Evolutionary conservation across 2,888 invertebrate genomes (phyloP).

Genomic region (Machimus rusticus): DNA sequence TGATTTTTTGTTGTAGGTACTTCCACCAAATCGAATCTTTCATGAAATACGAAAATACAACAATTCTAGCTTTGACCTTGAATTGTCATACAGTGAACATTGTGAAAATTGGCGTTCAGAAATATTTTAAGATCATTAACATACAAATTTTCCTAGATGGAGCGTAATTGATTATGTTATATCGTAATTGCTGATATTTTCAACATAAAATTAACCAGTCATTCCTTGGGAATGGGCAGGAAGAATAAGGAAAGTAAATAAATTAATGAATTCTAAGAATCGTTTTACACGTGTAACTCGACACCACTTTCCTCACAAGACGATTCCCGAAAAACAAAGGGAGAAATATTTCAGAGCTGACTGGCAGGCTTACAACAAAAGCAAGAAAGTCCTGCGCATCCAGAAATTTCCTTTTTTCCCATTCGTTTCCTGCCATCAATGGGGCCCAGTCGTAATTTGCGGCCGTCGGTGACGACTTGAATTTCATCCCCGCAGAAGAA

Average conservation of each 20-base stretch:
- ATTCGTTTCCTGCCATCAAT: conserved; percentile 23
- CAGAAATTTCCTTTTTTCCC: not conserved
- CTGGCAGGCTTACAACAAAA: not conserved
- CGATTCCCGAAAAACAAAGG: not conserved
- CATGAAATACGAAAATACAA: no score
- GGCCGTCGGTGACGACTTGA: conserved; percentile 1
- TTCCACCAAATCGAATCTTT: no score
- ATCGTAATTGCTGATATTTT: not conserved
- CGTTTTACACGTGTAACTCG: not conserved
- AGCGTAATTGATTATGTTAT: no score
- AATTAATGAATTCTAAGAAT: not conserved
- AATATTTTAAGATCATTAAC: no score
- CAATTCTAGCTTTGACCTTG: no score
- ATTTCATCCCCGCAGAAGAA: not conserved
- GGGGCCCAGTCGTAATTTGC: not conserved
- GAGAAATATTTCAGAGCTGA: not conserved
- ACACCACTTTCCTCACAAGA: not conserved
- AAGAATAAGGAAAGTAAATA: not conserved
- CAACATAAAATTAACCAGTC: not conserved
- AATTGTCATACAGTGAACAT: no score
- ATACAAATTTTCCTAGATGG: no score
- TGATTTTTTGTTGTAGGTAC: no score
- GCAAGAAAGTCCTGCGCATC: not conserved
- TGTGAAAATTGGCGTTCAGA: no score
- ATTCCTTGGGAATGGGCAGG: not conserved